Percentiles rank a stretch among this genome's conserved stretches.
These are phyloP conservation scores for Melanostigma gelatinosum DNA, from an alignment of 2,113 vertebrate genomes.

Conservation along the genomic window DNA sequence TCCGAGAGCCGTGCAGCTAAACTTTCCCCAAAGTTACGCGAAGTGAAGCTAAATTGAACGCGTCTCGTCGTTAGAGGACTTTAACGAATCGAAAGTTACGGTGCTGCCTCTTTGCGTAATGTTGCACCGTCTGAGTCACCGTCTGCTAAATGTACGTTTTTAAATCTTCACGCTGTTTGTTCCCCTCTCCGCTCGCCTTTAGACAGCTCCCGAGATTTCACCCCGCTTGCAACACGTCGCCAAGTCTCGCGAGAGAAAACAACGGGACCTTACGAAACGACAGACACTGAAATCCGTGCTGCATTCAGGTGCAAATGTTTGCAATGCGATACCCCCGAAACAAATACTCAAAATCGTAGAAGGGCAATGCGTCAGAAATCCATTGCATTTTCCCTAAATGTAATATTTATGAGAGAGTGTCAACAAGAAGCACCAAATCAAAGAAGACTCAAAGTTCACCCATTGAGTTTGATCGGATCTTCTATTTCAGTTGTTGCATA, in stretches of 20 bases:
- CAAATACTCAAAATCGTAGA: neutral
- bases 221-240: conserved; percentile 16
- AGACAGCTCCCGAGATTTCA: conserved; percentile 59
- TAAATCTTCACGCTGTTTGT: conserved; percentile 40
- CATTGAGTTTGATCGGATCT: neutral
- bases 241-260: conserved; percentile 64
- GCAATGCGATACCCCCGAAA: neutral
- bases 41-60: neutral
- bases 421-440: no score
- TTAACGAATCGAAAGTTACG: neutral
- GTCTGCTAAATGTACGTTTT: conserved; percentile 30
- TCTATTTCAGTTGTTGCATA: neutral
- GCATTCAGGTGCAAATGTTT: neutral
- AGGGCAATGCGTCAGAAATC: neutral
- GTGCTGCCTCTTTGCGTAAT: neutral
- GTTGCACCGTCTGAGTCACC: conserved; percentile 22
- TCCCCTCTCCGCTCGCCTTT: conserved; percentile 23
- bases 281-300: conserved; percentile 9
- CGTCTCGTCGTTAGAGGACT: neutral
- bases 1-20: conserved; percentile 42
- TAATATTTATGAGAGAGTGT: neutral
- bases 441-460: neutral
- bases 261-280: neutral
- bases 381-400: neutral
- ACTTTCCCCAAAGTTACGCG: conserved; percentile 42